Evolutionary conservation across 1,140 invertebrate species (phyloP), one percentile per base, ranked within the genome.

Genomic region (Teleopsis dalmanni): DNA sequence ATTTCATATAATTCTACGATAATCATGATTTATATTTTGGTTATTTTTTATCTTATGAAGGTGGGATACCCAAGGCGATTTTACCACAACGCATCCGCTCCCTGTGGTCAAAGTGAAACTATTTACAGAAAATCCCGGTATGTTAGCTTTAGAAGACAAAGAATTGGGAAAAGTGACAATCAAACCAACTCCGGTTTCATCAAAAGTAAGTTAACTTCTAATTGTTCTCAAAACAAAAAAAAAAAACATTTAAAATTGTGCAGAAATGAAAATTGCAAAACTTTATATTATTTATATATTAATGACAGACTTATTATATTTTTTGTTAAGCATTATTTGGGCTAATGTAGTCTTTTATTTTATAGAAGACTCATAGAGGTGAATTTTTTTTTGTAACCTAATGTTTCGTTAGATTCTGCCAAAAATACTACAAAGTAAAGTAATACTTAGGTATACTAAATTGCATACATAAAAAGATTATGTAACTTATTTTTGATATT

Each of bases 21-120:
- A 21, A 13, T 25, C 18, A 6, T 13, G 18, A 34, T 34, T 9
- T 8, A 13, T 14, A 14, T 9, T 9, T 11, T 13, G 13, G 18
- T 5, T 16, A n/a, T 25, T 48, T 21, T 35, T n/a, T 49, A 21
- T 38, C 23, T 5, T n/a, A 54, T 57, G 29, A 54, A 91, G 88
- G 85, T 95, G 91, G 91, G 91, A 94, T 56, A 95, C 91, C 9
- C 91, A 98, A 78, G 96, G 94, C 38, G 97, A 99, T 73, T 99
- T 99, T 71, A 91, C 91, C 45, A 99, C 96, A 8, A 94, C 91
- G 51, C 92, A 99, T 71, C 91, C 95, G 10, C 76, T 99, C 40
- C 96, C 97, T 35, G 81, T 89, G 27, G 94, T 99, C 0, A 99
- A 99, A 80, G 87, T 99, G 0, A 89, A 91, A 63, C 72, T 96